Base-by-base conservation (phyloP, 2,888 invertebrate genomes). In the Eupithecia exiguata region DNA sequence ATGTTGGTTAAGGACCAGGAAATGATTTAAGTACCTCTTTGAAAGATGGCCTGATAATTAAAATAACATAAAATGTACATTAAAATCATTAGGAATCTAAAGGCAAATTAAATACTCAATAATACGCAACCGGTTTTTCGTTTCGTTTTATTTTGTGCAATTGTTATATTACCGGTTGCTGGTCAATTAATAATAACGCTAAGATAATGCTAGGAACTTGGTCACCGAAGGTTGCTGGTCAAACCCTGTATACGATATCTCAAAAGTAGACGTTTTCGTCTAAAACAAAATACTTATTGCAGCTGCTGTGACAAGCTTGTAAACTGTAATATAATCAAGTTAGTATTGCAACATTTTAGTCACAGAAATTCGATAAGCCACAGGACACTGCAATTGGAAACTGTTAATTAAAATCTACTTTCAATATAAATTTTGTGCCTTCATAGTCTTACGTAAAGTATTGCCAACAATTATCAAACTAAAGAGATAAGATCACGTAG, bases 281-380 rank as follows among this genome's bases (percentile, higher is more conserved):
- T 36, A 36, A 1, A 36, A 36, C 43, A 43, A 43, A 43, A 43
- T 16, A 53, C 21, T 21, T 53, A 53, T 21, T 53, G 21, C 53
- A 53, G 53, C 21, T 21, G 21, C 53, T 53, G 53, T 53, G 53
- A 53, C 12, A 21, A n/a, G 21, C 53, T 21, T 53, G 21, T 12
- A 16, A 62, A 21, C 6, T 16, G 69, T 61, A 69, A 69, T 35
- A 16, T 25, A 43, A 70, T 46, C 62, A 69, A 66, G n/a, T 1
- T 21, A 21, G 58, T 58, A 71, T 74, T 74, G 58, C 74, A 46
- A 71, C 71, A 74, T 40, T 71, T 69, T 35, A 38, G 68, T 69
- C 69, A 74, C 71, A 65, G 71, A 74, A 65, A 74, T 74, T 69
- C n/a, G 71, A 74, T 71, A 69, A 49, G 71, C 30, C 43, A 40